A percentile compares a stretch with the other conserved stretches of the same genome.
Conservation (phyloP, 1,140 invertebrate species). For the Mamestra configurata region DNA sequence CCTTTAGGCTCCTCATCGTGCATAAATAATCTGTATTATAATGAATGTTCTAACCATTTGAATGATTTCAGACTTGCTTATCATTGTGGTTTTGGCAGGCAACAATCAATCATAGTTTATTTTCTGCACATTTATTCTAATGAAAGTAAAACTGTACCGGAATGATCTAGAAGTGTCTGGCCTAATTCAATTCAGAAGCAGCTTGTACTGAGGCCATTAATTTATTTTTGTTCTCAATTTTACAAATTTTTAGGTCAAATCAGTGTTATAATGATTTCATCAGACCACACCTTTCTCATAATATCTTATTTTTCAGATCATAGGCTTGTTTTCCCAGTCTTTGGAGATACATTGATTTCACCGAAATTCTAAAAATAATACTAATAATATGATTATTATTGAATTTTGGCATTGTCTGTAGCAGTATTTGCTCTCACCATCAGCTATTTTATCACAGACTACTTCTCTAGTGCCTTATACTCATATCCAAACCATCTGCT, state of each 20-base stretch:
- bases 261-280: neutral
- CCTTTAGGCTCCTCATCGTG: too few species aligned
- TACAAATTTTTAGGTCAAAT: constrained; percentile 5
- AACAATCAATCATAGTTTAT: neutral
- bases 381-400: neutral
- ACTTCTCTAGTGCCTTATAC: neutral
- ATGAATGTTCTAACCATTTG: neutral
- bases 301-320: neutral
- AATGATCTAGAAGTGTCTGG: neutral
- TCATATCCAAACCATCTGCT: neutral
- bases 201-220: neutral
- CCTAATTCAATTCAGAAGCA: constrained; percentile 11
- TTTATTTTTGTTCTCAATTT: constrained; percentile 4
- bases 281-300: neutral
- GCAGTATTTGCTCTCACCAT: neutral
- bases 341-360: too few species aligned
- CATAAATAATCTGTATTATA: neutral
- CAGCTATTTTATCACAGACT: neutral
- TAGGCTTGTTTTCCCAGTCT: too few species aligned
- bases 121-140: neutral
- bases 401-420: neutral
- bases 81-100: constrained; percentile 4
- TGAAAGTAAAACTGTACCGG: neutral
- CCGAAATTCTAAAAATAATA: neutral
- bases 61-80: constrained; percentile 7